These are phyloP conservation scores for Oreochromis niloticus DNA, from an alignment of 2,113 vertebrate species.

Conservation along the genomic window DNA sequence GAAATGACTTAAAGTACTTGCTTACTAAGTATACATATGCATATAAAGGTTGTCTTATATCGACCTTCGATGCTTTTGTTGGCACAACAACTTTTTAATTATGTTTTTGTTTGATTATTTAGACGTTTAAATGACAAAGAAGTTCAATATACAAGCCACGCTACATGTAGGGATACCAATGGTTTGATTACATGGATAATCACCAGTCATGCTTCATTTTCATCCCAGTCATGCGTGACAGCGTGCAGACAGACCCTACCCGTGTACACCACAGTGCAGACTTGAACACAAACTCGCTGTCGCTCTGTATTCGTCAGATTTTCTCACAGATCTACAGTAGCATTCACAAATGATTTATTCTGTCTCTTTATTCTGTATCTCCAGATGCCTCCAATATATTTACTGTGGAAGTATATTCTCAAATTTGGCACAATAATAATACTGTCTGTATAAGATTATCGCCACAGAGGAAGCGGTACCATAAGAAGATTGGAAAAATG, in stretches of 20 bases:
- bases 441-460: background rate
- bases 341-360: background rate
- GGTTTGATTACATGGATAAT: conserved; percentile 32
- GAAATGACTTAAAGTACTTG: background rate
- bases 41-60: background rate
- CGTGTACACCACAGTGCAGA: background rate
- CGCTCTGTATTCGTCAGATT: background rate
- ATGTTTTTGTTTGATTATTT: background rate
- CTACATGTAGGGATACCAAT: background rate
- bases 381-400: background rate
- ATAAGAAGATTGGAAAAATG: background rate
- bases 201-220: conserved; percentile 38
- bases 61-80: background rate
- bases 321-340: background rate
- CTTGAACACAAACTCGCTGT: background rate
- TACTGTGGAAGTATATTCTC: background rate
- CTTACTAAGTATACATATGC: background rate
- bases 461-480: background rate
- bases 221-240: conserved; percentile 20
- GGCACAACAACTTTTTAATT: background rate
- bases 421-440: background rate
- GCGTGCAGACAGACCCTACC: background rate
- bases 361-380: background rate
- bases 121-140: background rate
- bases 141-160: background rate